These are phyloP conservation scores for Pemphredon lugubris DNA, from an alignment of 2,888 invertebrate species.

Conservation along the genomic window DNA sequence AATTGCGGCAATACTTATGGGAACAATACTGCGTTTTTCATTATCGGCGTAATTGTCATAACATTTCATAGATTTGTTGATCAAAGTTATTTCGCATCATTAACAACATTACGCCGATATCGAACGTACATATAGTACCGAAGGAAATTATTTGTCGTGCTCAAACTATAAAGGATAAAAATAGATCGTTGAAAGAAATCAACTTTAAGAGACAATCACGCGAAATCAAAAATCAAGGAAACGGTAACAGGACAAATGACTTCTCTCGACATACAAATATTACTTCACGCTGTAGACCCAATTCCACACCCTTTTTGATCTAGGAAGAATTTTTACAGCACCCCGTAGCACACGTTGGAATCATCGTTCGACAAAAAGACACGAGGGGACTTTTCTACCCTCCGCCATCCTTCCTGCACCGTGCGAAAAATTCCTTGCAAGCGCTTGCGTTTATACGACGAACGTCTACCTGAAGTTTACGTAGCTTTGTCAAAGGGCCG, in stretches of 20 bases:
- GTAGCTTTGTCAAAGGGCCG: too few species aligned
- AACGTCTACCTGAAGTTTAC: slow-evolving; percentile 18
- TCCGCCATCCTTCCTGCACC: slow-evolving; percentile 21
- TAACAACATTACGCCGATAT: slow-evolving; percentile 22
- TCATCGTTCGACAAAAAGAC: slow-evolving; percentile 54
- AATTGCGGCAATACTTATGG: not conserved
- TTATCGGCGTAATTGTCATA: slow-evolving; percentile 29
- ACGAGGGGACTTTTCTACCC: slow-evolving; percentile 49
- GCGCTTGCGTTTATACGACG: slow-evolving; percentile 31
- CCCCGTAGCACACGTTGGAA: slow-evolving; percentile 62
- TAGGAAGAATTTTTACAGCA: slow-evolving; percentile 61
- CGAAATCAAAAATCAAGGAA: too few species aligned
- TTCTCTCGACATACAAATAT: not conserved
- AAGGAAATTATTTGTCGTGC: not conserved
- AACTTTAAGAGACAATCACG: too few species aligned
- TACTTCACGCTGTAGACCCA: slow-evolving; percentile 10
- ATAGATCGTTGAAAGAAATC: too few species aligned
- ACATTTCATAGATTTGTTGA: too few species aligned
- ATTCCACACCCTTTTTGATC: slow-evolving; percentile 35
- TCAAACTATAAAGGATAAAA: too few species aligned
- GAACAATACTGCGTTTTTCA: not conserved
- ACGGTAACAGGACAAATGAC: too few species aligned
- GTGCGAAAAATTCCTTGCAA: slow-evolving; percentile 33
- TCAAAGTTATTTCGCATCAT: not conserved
- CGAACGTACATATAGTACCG: not conserved